Base-by-base conservation (phyloP, 2,797 vertebrate species). In the Poeciliopsis presidionis region DNA sequence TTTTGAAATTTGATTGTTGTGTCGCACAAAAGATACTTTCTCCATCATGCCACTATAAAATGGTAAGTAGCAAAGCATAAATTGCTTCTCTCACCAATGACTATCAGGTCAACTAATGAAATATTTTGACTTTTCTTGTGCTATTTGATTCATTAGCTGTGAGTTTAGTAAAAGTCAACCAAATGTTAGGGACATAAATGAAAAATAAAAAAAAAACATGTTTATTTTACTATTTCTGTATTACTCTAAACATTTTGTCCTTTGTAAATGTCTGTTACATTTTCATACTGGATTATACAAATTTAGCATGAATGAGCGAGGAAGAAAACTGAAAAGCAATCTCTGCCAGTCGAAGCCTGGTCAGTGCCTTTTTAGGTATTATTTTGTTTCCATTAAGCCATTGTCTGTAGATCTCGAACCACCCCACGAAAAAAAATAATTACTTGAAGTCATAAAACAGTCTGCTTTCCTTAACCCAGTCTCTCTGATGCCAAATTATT, bases 401-500 rank as follows among this genome's bases (percentile, higher is more conserved):
- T 12, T 9, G 22, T 22, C 39, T 16, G 67, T n/a, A 25, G n/a
- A 25, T 70, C 22, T 28, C 5, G 7, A 45, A 45, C 67, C 67
- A 45, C 12, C 14, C 11, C 22, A 45, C n/a, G 80, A 81, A 72
- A 71, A 71, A 85, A 83, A 67, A 73, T 22, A 77, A 61, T 59
- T 36, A 74, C 39, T 70, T 80, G 9, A 36, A 78, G 76, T 74
- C 61, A 73, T 84, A 63, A 55, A 85, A 73, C 69, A 41, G 73
- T 73, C 77, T 55, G 46, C 79, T 80, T 81, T 82, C 80, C 76
- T 80, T 84, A 77, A 82, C 82, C 84, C 57, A 79, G 89, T 95
- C 83, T 82, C 84, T 95, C 81, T 81, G 83, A 92, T 92, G 88
- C 87, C 90, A 92, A 94, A 94, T 94, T 94, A 93, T 96, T 94